Evolutionary conservation across 2,888 invertebrate species (phyloP), one percentile per base, ranked within the genome.

Genomic region (Zonitis immaculata): DNA sequence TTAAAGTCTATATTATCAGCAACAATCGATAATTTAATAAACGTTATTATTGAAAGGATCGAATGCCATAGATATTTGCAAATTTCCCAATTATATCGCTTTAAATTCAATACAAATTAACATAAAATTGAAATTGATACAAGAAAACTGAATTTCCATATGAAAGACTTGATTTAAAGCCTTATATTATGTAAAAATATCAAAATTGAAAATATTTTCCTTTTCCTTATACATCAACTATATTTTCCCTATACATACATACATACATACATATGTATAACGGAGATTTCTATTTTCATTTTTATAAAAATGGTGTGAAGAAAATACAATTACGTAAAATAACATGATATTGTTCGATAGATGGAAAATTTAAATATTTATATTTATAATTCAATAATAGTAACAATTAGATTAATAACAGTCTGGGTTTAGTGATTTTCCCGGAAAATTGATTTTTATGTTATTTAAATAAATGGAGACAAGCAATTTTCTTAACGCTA

Each of bases 81-180:
- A 35, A 35, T 35, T 35, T 18, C 4, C 18, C 35, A 35, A 35
- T 35, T 18, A 35, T 28, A n/a, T n/a, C n/a, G 6, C 3, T 16
- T 3, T 14, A 20, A 45, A 59, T 54, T 58, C 58, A 59, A 58
- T 60, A 53, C 45, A 57, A 62, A 60, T 60, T 62, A 62, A 60
- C 60, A 60, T 59, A 62, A 60, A 35, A 59, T 59, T 60, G 56
- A 52, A 54, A 44, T 47, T n/a, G 35, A 35, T 16, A 7, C 32
- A 59, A 51, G 57, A 59, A 60, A 58, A 52, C 58, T 47, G 39
- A 50, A 62, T 62, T 62, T 59, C 56, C 60, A 62, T 62, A 58
- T 60, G 60, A 62, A 62, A 62, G 56, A 54, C 49, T 46, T 46
- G n/a, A n/a, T n/a, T n/a, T n/a, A n/a, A n/a, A n/a, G n/a, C n/a